Evolutionary conservation across 1,140 invertebrate genomes (phyloP).

Genomic region (Caenorhabditis inopinata): DNA sequence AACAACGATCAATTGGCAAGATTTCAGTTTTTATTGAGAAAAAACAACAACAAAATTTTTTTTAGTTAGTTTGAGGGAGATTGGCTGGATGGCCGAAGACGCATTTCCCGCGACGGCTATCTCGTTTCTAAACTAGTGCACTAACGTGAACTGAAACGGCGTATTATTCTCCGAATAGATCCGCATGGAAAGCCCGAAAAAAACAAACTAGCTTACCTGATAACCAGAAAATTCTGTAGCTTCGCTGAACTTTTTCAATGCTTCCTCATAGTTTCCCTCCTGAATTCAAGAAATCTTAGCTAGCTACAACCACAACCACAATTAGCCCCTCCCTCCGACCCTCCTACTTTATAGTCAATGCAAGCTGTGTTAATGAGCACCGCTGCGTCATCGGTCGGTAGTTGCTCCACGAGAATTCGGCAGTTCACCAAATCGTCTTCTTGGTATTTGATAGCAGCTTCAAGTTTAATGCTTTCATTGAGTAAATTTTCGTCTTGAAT

Average conservation of each 20-base stretch:
- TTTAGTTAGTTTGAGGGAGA: too few relatives aligned
- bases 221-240: constrained; percentile 82
- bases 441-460: constrained; percentile 94
- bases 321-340: constrained; percentile 48
- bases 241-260: constrained; percentile 84
- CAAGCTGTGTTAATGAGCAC: constrained; percentile 95
- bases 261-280: constrained; percentile 85
- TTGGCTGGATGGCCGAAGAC: too few relatives aligned
- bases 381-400: constrained; percentile 82
- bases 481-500: constrained; percentile 76
- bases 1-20: too few relatives aligned
- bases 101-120: too few relatives aligned
- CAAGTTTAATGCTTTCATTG: constrained; percentile 81
- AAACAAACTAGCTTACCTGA: constrained; percentile 69
- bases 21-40: too few relatives aligned
- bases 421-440: constrained; percentile 89
- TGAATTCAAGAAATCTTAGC: too few relatives aligned
- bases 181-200: too few relatives aligned
- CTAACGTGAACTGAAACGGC: too few relatives aligned
- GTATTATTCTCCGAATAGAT: too few relatives aligned
- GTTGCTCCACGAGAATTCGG: constrained; percentile 87
- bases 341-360: constrained; percentile 82
- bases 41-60: too few relatives aligned
- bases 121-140: too few relatives aligned
- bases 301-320: too few relatives aligned